Evolutionary conservation across 2,888 invertebrate species (phyloP), one percentile per base, ranked within the genome.

Genomic region (Ischnus inquisitorius): DNA sequence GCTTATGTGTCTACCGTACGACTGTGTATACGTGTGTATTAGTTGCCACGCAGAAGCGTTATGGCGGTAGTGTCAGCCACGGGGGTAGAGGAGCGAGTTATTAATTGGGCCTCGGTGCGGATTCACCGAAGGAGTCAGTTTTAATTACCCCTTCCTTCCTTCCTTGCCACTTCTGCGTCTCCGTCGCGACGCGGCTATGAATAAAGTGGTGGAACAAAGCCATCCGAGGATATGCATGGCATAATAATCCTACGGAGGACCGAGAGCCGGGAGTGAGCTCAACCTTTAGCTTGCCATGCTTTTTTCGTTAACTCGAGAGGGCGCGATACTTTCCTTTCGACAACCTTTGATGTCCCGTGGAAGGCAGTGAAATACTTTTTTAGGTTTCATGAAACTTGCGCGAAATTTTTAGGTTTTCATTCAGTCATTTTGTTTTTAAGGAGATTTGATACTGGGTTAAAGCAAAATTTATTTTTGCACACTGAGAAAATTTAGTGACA

Each of bases 111-210:
- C 81, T 78, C 79, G 67, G 78, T 74, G 74, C 67, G 78, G 82
- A 85, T 85, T 85, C 85, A 77, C 82, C 80, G 77, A 69, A 80
- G 69, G 77, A 86, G 83, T 86, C 85, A 84, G 83, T 88, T 88
- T 86, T 88, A 88, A 88, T 88, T 88, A 88, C 84, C 84, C 71
- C 75, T 62, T 78, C 46, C 77, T 75, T 75, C 67, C 68, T 54
- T 46, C 78, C 48, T 69, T 41, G 65, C 48, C 64, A 57, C 67
- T 16, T 64, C 65, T 67, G 57, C 22, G 28, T 64, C 65, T 67
- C 67, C 43, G n/a, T n/a, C 67, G 19, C 34, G n/a, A 34, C 57
- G 80, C 22, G 75, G 81, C 78, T 84, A 71, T 57, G 75, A 81
- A 80, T 79, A 82, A 86, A 83, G 41, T 86, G 69, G 79, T 85